Evolutionary conservation across 2,888 invertebrate genomes (phyloP).

Genomic region (Epinotia bilunana): DNA sequence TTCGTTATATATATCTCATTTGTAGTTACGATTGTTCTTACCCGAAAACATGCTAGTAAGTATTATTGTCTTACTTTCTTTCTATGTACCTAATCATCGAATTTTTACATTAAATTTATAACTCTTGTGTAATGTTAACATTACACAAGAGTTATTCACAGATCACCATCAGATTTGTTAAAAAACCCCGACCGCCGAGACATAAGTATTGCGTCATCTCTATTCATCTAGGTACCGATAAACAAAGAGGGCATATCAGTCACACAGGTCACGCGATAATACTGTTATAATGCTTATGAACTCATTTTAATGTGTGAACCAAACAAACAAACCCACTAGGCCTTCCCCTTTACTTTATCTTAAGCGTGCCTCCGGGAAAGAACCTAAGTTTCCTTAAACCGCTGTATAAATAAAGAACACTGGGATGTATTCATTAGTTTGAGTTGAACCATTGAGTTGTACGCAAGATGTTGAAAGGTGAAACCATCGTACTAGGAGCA

Average conservation of each 20-base stretch:
- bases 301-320: background rate
- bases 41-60: too few relatives aligned
- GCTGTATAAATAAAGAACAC: constrained; percentile 45
- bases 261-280: constrained; percentile 22
- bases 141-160: too few relatives aligned
- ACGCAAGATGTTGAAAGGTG: constrained; percentile 50
- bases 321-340: constrained; percentile 27
- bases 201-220: constrained; percentile 13
- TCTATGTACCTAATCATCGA: too few relatives aligned
- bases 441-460: constrained; percentile 20
- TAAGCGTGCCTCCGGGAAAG: constrained; percentile 43
- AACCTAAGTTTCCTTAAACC: constrained; percentile 48
- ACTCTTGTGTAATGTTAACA: background rate
- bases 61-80: too few relatives aligned
- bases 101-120: too few relatives aligned
- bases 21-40: too few relatives aligned
- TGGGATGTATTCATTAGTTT: constrained; percentile 11
- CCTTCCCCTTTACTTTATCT: constrained; percentile 33
- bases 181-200: background rate
- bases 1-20: too few relatives aligned
- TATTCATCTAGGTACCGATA: constrained; percentile 11
- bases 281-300: background rate
- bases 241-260: constrained; percentile 8
- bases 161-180: background rate
- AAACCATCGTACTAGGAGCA: constrained; percentile 45